Evolutionary conservation across 2,888 invertebrate species (phyloP), one percentile per base, ranked within the genome.

Genomic region (Cancer borealis): DNA sequence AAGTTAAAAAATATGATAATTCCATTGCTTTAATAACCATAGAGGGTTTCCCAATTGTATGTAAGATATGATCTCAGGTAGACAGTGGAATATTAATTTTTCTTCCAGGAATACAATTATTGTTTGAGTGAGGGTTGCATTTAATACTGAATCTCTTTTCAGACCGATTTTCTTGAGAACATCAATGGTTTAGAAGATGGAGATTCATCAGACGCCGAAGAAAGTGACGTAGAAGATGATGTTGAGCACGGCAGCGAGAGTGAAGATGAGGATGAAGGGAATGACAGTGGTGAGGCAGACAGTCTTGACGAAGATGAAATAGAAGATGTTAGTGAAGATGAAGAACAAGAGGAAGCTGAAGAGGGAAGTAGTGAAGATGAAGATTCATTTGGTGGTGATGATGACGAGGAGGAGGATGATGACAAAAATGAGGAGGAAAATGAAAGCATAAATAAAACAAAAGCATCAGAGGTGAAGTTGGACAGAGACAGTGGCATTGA

Each of bases 331-430:
- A 54, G 73, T 39, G 90, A 46, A 30, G 79, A 47, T 54, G 89
- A 66, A n/a, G 91, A 49, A n/a, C 79, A 49, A 66, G 54, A 91
- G 6, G 93, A 93, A 10, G 49, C 39, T 45, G 92, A 91, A 14
- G 93, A 93, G 0, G 89, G 90, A 26, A 26, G 14, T 21, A 87
- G 26, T 21, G 94, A 95, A 45, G 91, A 94, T 84, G 90, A 90
- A 10, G 95, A 92, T 79, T 88, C 91, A 46, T 45, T 84, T 1
- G 93, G 91, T 6, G 95, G 96, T 17, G 95, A 95, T 12, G 92
- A 93, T 54, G 93, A 88, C 26, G 93, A 92, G 21, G 94, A 91
- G 46, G 95, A 95, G 21, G 95, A 96, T 3, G 92, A 95, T 8
- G 92, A 89, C 21, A 94, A 93, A 39, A 92, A 94, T 45, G 94